Evolutionary conservation across 2,888 invertebrate species (phyloP).

Genomic region (Acanthosepion esculentum): DNA sequence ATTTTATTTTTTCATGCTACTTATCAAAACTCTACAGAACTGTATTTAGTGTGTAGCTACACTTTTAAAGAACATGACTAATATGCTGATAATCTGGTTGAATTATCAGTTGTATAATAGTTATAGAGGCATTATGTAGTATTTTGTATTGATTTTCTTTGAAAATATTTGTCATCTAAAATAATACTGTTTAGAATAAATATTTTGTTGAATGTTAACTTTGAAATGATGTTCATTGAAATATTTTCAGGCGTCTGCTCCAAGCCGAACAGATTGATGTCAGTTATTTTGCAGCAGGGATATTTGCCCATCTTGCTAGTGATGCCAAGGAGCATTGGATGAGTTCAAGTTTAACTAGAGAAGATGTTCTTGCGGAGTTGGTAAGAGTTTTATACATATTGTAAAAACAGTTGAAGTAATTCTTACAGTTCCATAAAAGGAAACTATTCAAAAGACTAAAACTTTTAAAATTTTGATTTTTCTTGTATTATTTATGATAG

Average conservation of each 20-base stretch:
- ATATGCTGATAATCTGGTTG: no score
- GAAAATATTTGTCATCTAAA: background rate
- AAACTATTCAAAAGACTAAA: background rate
- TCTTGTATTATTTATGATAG: background rate
- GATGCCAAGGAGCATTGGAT: slow-evolving; percentile 79
- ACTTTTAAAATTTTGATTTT: background rate
- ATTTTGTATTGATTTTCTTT: background rate
- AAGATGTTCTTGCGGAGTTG: slow-evolving; percentile 77
- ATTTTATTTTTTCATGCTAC: no score
- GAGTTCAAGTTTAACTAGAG: slow-evolving; percentile 63
- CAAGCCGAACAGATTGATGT: slow-evolving; percentile 80
- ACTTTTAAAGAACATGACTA: no score
- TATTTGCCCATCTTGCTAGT: slow-evolving; percentile 82
- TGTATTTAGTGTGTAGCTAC: no score
- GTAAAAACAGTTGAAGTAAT: no score
- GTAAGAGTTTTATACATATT: slow-evolving; percentile 68
- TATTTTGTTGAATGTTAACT: background rate
- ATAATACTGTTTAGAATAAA: background rate
- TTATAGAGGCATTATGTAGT: no score
- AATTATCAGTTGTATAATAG: background rate
- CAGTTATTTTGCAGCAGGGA: slow-evolving; percentile 84
- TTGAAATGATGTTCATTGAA: background rate
- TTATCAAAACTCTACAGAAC: no score
- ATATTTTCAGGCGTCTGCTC: slow-evolving; percentile 74
- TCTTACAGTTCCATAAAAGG: no score